Base-by-base conservation (phyloP, 1,140 invertebrate genomes). In the Coelopa frigida region DNA sequence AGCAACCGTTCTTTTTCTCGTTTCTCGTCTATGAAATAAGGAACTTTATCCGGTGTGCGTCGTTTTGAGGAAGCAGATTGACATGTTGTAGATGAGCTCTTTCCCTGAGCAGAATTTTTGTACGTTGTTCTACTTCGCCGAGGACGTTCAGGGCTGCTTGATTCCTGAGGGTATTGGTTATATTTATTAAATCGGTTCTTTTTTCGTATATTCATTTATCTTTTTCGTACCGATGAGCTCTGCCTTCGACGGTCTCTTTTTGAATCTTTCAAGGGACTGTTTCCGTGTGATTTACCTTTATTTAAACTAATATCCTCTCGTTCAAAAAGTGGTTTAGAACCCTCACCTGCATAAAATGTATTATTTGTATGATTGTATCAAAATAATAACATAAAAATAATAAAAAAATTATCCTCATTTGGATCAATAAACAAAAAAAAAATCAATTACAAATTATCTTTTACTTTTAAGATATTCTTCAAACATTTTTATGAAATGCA, bases 1-100 rank as follows among this genome's bases (percentile, higher is more conserved):
- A 17, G 31, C 23, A 43, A 32, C n/a, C 41, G 41, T 21, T 43
- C 41, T 21, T n/a, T 43, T 20, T 43, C 41, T 6, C 41, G 26
- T 18, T 17, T n/a, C 14, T 27, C 14, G 33, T 43, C 41, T 5
- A 26, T 23, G 26, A 18, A 43, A 18, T 43, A 43, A 18, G 40
- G 40, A 29, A 42, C 11, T 29, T 42, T 42, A 20, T 42, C 40
- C n/a, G 23, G 26, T 12, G 26, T 29, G 6, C 6, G 27, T 18
- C 17, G 40, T 2, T n/a, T 17, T 5, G 8, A 29, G 14, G n/a
- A 29, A 29, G 14, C 5, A 29, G 40, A 15, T 38, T 20, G 14
- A 21, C 36, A 23, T 8, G n/a, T n/a, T n/a, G n/a, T n/a, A n/a
- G 36, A 22, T 38, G 22, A 22, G 18, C 18, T 38, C 1, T 21